Evolutionary conservation across 2,888 invertebrate genomes (phyloP).

Genomic region (Cyclophora punctaria): DNA sequence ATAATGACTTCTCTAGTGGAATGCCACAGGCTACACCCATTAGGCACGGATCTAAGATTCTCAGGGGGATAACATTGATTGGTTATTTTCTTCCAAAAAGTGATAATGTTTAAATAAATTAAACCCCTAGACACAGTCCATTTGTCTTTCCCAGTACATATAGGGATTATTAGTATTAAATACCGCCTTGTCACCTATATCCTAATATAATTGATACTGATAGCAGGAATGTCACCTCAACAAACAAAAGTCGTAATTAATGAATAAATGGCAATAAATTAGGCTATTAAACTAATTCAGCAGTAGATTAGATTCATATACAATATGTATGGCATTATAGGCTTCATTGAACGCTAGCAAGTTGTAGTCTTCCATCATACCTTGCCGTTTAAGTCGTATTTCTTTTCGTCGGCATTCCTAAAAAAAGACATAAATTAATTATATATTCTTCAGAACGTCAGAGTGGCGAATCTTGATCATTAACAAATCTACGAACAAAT

Average conservation of each 20-base stretch:
- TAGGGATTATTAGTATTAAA: too few species aligned
- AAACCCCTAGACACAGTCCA: too few species aligned
- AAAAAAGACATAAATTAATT: slow-evolving; percentile 28
- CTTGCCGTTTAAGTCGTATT: slow-evolving; percentile 60
- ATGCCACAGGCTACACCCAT: too few species aligned
- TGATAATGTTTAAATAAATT: too few species aligned
- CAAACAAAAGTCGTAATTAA: background rate
- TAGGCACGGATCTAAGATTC: too few species aligned
- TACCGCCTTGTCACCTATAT: too few species aligned
- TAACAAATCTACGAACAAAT: background rate
- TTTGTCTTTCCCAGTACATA: too few species aligned
- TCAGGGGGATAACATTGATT: too few species aligned
- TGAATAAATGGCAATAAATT: slow-evolving; percentile 3
- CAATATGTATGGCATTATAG: slow-evolving; percentile 16
- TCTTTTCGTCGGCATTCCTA: slow-evolving; percentile 65
- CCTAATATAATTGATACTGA: too few species aligned
- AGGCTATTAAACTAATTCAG: slow-evolving; percentile 11
- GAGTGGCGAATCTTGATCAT: slow-evolving; percentile 21
- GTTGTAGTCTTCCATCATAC: slow-evolving; percentile 38
- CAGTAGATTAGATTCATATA: slow-evolving; percentile 15
- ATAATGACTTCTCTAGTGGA: too few species aligned
- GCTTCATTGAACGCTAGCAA: slow-evolving; percentile 20
- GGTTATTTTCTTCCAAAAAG: too few species aligned
- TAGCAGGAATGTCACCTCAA: too few species aligned
- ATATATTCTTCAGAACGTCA: background rate